A percentile compares a stretch with the other conserved stretches of the same genome.
phyloP scores from a whole-genome alignment of 1,140 invertebrate genomes.

The Hesperophylax magnus region DNA sequence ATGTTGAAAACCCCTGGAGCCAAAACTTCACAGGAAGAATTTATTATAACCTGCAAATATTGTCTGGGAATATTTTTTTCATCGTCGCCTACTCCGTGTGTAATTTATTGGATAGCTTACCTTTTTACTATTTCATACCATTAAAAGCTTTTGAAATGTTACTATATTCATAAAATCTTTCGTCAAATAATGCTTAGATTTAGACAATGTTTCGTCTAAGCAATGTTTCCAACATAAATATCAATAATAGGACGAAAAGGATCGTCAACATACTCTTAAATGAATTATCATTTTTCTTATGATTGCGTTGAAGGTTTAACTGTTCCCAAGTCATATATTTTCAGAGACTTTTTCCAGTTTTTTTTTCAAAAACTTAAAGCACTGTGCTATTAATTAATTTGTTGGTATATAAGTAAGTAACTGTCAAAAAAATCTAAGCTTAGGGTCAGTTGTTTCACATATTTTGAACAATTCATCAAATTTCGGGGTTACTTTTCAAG shows the following conservation, averaged over 20 bases:
- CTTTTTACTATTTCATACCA: neutral
- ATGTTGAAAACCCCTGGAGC: neutral
- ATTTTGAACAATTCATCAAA: too few relatives aligned
- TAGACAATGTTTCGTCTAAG: neutral
- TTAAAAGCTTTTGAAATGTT: too few relatives aligned
- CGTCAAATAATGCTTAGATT: neutral
- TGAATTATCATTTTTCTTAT: neutral
- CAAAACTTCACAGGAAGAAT: neutral
- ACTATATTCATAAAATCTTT: neutral
- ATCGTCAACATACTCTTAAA: neutral
- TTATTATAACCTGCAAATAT: neutral
- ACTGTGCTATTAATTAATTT: too few relatives aligned
- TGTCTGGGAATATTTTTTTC: conserved; percentile 11
- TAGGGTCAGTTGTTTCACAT: too few relatives aligned
- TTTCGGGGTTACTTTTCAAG: too few relatives aligned
- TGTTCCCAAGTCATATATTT: too few relatives aligned
- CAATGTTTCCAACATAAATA: too few relatives aligned
- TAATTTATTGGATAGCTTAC: neutral
- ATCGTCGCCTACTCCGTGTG: neutral
- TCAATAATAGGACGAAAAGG: too few relatives aligned
- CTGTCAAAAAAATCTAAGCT: too few relatives aligned
- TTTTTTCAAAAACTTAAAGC: too few relatives aligned
- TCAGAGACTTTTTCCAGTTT: too few relatives aligned
- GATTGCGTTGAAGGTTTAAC: neutral
- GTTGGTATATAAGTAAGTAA: too few relatives aligned